Evolutionary conservation across 1,140 invertebrate species (phyloP).

Genomic region (Papilio machaon): DNA sequence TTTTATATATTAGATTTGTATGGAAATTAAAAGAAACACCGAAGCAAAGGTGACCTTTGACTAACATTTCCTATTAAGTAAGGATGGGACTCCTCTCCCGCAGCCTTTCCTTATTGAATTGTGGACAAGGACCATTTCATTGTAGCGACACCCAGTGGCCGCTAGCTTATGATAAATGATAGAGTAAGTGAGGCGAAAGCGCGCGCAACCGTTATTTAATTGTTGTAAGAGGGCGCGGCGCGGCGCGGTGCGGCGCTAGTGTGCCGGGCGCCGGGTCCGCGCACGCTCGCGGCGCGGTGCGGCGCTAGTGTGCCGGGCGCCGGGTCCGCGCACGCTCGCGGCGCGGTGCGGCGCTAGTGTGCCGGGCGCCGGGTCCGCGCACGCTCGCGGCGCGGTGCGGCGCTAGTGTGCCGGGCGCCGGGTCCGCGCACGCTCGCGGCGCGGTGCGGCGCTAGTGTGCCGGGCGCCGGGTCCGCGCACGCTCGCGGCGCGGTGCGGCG

Average conservation of each 20-base stretch:
- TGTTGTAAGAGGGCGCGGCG: too few species aligned
- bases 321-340: too few species aligned
- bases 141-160: too few species aligned
- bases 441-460: not conserved
- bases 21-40: too few species aligned
- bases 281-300: not conserved
- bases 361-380: not conserved
- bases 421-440: too few species aligned
- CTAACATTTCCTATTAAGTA: too few species aligned
- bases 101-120: too few species aligned
- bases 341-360: not conserved
- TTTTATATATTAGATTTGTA: too few species aligned
- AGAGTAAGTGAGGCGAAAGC: not conserved
- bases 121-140: too few species aligned
- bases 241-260: not conserved
- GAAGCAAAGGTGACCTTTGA: too few species aligned
- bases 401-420: conserved; percentile 10
- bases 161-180: too few species aligned
- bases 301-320: conserved; percentile 10
- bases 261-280: not conserved
- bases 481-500: not conserved
- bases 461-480: not conserved
- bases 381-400: not conserved
- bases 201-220: not conserved
- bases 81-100: too few species aligned